phyloP scores from a whole-genome alignment of 2,797 vertebrate species.

The Rallus crepitans region DNA sequence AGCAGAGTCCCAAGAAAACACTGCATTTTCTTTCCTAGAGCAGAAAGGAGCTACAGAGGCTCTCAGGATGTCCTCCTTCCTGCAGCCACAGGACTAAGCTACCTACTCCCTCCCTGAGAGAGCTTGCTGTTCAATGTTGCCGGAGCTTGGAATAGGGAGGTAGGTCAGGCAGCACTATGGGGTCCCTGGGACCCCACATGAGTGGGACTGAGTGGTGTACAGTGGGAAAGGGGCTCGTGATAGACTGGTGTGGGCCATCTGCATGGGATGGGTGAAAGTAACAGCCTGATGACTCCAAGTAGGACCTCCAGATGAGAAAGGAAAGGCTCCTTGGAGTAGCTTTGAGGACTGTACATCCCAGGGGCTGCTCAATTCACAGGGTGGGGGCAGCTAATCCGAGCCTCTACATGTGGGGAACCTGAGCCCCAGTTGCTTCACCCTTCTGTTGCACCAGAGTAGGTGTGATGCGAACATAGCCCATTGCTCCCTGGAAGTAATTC shows the following conservation, averaged over 20 bases:
- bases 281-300: not conserved
- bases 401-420: not conserved
- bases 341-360: rapidly evolving
- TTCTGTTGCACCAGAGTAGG: not conserved
- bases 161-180: not conserved
- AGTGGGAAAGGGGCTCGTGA: not conserved
- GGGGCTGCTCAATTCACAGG: not conserved
- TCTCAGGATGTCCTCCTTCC: not conserved
- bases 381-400: not conserved
- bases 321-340: not conserved
- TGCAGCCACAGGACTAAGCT: not conserved
- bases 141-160: not conserved
- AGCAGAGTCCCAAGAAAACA: not conserved
- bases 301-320: not conserved
- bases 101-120: rapidly evolving
- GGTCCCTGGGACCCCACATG: not conserved
- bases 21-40: not conserved
- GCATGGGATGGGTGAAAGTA: not conserved
- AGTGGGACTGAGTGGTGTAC: not conserved
- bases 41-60: not conserved
- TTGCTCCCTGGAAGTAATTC: not conserved
- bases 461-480: not conserved
- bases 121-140: not conserved
- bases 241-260: not conserved
- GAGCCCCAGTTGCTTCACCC: not conserved